Conservation (phyloP, 2,797 vertebrate genomes). For the Sebastes wilsoni region DNA sequence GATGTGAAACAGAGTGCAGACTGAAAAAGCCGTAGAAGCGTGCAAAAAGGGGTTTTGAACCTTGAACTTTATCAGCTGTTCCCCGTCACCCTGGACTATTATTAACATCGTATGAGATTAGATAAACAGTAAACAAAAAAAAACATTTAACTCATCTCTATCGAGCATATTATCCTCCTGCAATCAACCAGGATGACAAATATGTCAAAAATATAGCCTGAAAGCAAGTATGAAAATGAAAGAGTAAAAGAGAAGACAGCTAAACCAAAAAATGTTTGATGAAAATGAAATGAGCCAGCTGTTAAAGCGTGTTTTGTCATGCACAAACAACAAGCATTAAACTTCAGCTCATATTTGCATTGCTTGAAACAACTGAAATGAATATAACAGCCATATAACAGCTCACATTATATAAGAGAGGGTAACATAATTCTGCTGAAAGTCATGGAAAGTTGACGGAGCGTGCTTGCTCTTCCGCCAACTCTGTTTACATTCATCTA, state of each 20-base stretch:
- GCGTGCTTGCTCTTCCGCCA: slow-evolving; percentile 10
- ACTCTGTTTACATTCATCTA: slow-evolving; percentile 33
- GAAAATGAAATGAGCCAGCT: slow-evolving; percentile 62
- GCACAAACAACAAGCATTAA: slow-evolving; percentile 53
- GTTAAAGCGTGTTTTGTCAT: slow-evolving; percentile 62
- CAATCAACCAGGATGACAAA: neutral
- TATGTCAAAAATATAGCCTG: slow-evolving; percentile 20
- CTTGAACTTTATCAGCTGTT: slow-evolving; percentile 25
- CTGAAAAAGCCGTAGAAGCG: slow-evolving; percentile 12
- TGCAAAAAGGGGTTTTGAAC: neutral
- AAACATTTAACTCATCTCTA: neutral
- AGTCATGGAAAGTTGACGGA: slow-evolving; percentile 42
- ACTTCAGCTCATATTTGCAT: slow-evolving; percentile 56
- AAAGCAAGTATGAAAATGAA: slow-evolving; percentile 18
- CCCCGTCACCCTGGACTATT: neutral
- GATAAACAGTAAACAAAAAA: neutral
- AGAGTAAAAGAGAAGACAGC: neutral
- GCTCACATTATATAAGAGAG: slow-evolving; percentile 42
- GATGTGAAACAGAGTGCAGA: slow-evolving; percentile 15
- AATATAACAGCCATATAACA: slow-evolving; percentile 56
- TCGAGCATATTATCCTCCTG: neutral
- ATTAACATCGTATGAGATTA: neutral
- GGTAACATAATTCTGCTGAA: slow-evolving; percentile 27
- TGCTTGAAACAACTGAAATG: slow-evolving; percentile 50
- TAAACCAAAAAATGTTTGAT: slow-evolving; percentile 34